These are phyloP conservation scores for Melitaea cinxia DNA, from an alignment of 1,140 invertebrate species.

Conservation along the genomic window DNA sequence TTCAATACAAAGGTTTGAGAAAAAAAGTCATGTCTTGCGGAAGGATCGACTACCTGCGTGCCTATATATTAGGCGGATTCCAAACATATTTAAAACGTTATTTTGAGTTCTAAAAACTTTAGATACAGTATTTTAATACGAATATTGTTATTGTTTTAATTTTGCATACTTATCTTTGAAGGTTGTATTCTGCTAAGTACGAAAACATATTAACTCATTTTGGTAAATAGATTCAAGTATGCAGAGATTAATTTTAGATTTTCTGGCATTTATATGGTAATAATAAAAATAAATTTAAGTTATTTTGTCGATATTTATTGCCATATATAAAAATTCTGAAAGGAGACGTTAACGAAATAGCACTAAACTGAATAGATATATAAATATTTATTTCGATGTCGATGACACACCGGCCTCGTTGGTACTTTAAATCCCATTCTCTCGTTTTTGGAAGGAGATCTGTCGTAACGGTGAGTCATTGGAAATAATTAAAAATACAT, in stretches of 20 bases:
- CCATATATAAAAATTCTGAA: no score
- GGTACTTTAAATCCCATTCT: conserved; percentile 21
- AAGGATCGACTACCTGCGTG: conserved; percentile 67
- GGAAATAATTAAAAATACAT: conserved; percentile 38
- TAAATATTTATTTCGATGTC: conserved; percentile 31
- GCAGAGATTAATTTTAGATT: no score
- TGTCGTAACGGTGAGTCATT: conserved; percentile 41
- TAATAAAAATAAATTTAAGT: no score
- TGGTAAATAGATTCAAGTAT: no score
- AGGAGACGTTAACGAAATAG: neutral
- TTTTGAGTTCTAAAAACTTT: no score
- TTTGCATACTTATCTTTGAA: no score
- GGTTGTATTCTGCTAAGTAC: no score
- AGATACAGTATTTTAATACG: no score
- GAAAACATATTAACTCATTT: no score
- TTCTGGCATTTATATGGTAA: no score
- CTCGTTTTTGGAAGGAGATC: conserved; percentile 21
- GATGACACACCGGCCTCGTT: conserved; percentile 59
- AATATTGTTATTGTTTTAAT: no score
- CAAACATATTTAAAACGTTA: conserved; percentile 34
- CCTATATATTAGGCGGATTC: conserved; percentile 38
- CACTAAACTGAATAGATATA: conserved; percentile 1
- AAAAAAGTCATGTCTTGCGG: conserved; percentile 54
- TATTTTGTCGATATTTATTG: no score
- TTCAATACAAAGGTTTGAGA: conserved; percentile 53